Base-by-base conservation (phyloP, 2,113 vertebrate genomes). In the Cebus imitator region DNA sequence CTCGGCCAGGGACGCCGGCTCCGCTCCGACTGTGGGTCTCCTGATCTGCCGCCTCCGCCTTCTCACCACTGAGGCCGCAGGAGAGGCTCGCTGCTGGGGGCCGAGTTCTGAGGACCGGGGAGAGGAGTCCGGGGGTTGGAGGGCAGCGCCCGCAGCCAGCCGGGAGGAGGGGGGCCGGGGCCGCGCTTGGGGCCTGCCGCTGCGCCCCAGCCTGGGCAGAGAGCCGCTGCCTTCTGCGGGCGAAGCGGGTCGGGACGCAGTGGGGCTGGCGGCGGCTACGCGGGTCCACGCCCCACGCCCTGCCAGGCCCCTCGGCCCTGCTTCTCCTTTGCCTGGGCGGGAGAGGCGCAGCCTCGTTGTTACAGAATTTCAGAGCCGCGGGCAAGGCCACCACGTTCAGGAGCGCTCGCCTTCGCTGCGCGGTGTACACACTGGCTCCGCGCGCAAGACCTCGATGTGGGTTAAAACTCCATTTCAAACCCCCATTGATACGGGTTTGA, bases 401-500 rank as follows among this genome's bases (percentile, higher is more conserved):
- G n/a, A 66, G 72, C 12, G 16, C 30, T 30, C 8, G 0, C 8
- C 6, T 11, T 95, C 84, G 94, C 76, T 91, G 66, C 45, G 16
- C 95, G 85, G 96, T 52, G 98, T 96, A 96, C 98, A 95, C 98
- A 57, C 72, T 95, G 95, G 96, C 94, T 96, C 95, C 84, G 70
- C 96, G 97, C 96, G 96, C 57, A 81, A 98, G 97, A 75, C 97
- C 94, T 97, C 70, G 97, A 96, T 83, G 96, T 90, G 98, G 98
- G 98, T 98, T 98, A 98, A 98, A 98, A 98, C 97, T 97, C 98
- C 97, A 98, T 98, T 98, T 97, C 97, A 97, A 98, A 93, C 97
- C 98, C 98, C 97, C 98, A 97, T 97, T 98, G 98, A 98, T 96
- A 97, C 64, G 98, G 98, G 98, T 98, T 98, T 99, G 99, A 99